Conservation (phyloP, 2,888 invertebrate genomes). For the Neuroscelio doddi region DNA sequence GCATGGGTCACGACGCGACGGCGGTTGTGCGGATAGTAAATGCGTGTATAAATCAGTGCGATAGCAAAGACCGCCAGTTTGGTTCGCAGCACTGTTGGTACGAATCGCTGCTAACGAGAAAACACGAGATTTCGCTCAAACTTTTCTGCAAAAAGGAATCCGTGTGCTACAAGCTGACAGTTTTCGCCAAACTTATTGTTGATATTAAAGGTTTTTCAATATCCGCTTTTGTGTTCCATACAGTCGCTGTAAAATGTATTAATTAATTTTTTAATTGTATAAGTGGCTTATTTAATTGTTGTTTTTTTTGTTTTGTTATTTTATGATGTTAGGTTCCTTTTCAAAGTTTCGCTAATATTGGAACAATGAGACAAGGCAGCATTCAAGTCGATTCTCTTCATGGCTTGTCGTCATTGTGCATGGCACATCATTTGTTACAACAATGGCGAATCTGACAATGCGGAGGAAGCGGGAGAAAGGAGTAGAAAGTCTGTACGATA, state of each 20-base stretch:
- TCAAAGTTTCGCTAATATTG: conserved; percentile 35
- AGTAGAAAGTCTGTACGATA: conserved; percentile 29
- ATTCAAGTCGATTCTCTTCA: conserved; percentile 35
- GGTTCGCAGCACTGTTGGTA: too few species aligned
- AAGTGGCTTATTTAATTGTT: conserved; percentile 13
- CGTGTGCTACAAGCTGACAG: too few species aligned
- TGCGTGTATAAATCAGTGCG: conserved; percentile 58
- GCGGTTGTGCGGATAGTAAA: conserved; percentile 28
- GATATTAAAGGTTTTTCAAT: too few species aligned
- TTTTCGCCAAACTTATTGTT: too few species aligned
- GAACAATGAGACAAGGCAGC: conserved; percentile 35
- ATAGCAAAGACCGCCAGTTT: conserved; percentile 46
- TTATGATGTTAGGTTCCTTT: conserved; percentile 24
- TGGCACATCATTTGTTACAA: conserved; percentile 41
- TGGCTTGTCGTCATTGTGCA: conserved; percentile 41
- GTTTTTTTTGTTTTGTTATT: conserved; percentile 9
- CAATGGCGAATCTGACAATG: conserved; percentile 44
- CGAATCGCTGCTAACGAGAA: too few species aligned
- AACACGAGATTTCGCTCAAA: too few species aligned
- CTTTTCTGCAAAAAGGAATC: too few species aligned
- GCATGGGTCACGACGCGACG: conserved; percentile 25
- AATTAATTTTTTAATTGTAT: too few species aligned
- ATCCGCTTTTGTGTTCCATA: too few species aligned
- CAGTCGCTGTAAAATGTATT: too few species aligned
- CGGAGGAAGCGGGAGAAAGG: conserved; percentile 40